Base-by-base conservation (phyloP, 2,888 invertebrate species). In the Amphipyra berbera region DNA sequence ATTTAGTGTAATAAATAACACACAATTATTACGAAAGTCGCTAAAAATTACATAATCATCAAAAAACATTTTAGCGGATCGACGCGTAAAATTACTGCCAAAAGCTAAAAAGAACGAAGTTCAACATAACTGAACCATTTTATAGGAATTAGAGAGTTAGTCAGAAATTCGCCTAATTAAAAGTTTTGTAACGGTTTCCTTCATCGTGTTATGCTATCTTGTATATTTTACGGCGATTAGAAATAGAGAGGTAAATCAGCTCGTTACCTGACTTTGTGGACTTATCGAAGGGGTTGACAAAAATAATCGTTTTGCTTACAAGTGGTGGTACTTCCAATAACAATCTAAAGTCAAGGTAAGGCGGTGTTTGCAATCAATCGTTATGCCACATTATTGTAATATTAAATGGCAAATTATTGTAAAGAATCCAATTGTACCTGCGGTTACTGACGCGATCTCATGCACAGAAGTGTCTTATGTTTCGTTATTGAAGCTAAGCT, bases 151-250 rank as follows among this genome's bases (percentile, higher is more conserved):
- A 21, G 21, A 21, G 3, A 21, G 21, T 21, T 21, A 21, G 47
- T 53, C 45, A 41, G 49, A 59, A 74, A 64, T 69, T 60, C n/a
- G n/a, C 54, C 57, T 75, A 75, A 75, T 72, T 70, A 70, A 75
- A 72, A 72, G 71, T 72, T 72, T 57, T 45, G 12, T 2, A 61
- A 58, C 27, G 38, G 47, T 30, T 55, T 59, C 33, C 55, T 50
- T 48, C 57, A 14, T 42, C 50, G 41, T 54, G 45, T 33, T 47
- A 57, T 38, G 33, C 40, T 50, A 48, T 44, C 44, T 56, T 56
- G n/a, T 60, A 45, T 44, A 56, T 70, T 74, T 75, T 59, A 67
- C 41, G 37, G 14, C 35, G 42, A 41, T 55, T 61, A 40, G 6
- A 46, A 41, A 6, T 37, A n/a, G 44, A 33, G 12, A 41, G 35